A percentile compares a stretch with the other conserved stretches of the same genome.
Conservation (phyloP, 2,888 invertebrate genomes). For the Omphaloscelis lunosa region DNA sequence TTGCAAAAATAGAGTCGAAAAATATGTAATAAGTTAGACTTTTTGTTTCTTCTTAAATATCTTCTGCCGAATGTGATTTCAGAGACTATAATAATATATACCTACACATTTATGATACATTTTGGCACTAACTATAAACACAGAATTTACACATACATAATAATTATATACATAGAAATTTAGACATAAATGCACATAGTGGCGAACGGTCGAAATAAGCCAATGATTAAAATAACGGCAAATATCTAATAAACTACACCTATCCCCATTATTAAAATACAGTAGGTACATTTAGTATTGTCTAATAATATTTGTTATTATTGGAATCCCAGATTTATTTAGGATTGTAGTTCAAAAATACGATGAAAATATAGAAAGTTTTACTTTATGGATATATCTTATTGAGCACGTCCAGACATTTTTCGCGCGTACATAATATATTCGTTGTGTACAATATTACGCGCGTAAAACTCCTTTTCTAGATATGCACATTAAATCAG, state of each 20-base stretch:
- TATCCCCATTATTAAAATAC: slow-evolving; percentile 72
- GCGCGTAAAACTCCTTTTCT: not conserved
- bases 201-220: slow-evolving; percentile 45
- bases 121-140: slow-evolving; percentile 77
- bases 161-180: slow-evolving; percentile 62
- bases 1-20: slow-evolving; percentile 69
- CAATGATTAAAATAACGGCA: slow-evolving; percentile 57
- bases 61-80: slow-evolving; percentile 39
- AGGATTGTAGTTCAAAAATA: slow-evolving; percentile 31
- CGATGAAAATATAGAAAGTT: slow-evolving; percentile 24
- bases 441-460: not conserved
- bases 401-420: slow-evolving; percentile 3
- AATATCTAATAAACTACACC: slow-evolving; percentile 69
- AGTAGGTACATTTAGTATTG: slow-evolving; percentile 63
- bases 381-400: slow-evolving; percentile 9
- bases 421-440: not conserved
- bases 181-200: slow-evolving; percentile 70
- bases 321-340: slow-evolving; percentile 38
- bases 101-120: slow-evolving; percentile 62
- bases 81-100: slow-evolving; percentile 49
- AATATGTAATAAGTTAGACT: slow-evolving; percentile 65
- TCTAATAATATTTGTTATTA: slow-evolving; percentile 52
- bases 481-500: not conserved
- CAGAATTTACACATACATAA: slow-evolving; percentile 55
- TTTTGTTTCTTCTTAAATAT: slow-evolving; percentile 51